Evolutionary conservation across 1,140 invertebrate species (phyloP).

Genomic region (Hylaeus anthracinus): DNA sequence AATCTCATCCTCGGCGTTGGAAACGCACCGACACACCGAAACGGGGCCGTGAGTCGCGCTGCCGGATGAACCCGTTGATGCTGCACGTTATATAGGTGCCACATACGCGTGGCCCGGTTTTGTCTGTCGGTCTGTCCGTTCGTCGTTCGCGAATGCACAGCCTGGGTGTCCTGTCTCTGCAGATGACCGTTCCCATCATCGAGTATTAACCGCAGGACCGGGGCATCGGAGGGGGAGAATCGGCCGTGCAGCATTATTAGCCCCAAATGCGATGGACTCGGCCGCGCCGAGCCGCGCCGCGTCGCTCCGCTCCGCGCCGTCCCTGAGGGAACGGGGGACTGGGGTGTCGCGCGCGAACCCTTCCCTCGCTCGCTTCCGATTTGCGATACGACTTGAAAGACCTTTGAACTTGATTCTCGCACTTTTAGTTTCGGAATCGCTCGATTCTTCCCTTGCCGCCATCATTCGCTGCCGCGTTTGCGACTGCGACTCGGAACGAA

Average conservation of each 20-base stretch:
- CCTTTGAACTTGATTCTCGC: constrained; percentile 7
- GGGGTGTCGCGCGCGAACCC: constrained; percentile 48
- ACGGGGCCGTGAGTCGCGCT: constrained; percentile 8
- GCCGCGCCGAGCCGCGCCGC: neutral
- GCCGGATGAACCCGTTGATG: constrained; percentile 39
- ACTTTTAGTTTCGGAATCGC: neutral
- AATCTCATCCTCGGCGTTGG: constrained; percentile 57
- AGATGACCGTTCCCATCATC: constrained; percentile 82
- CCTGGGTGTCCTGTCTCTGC: constrained; percentile 78
- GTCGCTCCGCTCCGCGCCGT: no score
- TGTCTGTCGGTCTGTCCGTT: constrained; percentile 68
- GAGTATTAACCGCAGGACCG: constrained; percentile 81
- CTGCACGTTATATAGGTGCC: constrained; percentile 69
- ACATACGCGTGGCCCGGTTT: constrained; percentile 78
- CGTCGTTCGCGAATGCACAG: constrained; percentile 74
- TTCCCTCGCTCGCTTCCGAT: constrained; percentile 18
- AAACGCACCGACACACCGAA: constrained; percentile 55
- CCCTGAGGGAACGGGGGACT: constrained; percentile 4
- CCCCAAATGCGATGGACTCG: constrained; percentile 79
- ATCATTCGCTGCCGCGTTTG: no score
- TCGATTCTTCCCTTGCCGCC: neutral
- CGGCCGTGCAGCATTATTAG: constrained; percentile 78
- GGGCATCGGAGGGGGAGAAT: constrained; percentile 66
- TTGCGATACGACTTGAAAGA: constrained; percentile 1
- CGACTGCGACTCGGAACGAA: no score